These are phyloP conservation scores for Eucera pruinosa DNA, from an alignment of 2,888 invertebrate genomes.

Conservation along the genomic window DNA sequence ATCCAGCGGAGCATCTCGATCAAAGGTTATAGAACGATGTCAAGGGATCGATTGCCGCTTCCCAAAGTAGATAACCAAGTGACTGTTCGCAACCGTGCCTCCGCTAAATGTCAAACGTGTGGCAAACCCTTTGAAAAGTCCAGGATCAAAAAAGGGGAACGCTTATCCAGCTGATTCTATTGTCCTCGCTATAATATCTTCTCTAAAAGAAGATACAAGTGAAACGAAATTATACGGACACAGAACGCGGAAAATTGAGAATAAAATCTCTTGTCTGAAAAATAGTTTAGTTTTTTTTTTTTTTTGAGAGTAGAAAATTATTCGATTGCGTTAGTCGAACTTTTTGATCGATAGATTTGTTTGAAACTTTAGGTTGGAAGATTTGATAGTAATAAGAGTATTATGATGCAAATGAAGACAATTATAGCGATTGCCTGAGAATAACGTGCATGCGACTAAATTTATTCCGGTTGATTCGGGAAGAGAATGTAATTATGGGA, in stretches of 20 bases:
- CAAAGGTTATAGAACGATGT: constrained; percentile 60
- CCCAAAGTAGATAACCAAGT: constrained; percentile 47
- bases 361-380: neutral
- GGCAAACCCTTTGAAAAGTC: constrained; percentile 31
- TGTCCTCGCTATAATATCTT: neutral
- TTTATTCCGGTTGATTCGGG: constrained; percentile 38
- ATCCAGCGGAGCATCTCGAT: constrained; percentile 38
- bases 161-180: neutral
- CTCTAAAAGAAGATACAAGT: neutral
- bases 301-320: too few species aligned
- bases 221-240: too few species aligned
- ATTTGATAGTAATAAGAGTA: too few species aligned
- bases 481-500: constrained; percentile 32
- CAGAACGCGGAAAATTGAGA: too few species aligned
- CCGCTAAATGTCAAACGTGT: constrained; percentile 53
- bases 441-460: constrained; percentile 2
- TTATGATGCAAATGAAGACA: neutral
- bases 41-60: constrained; percentile 56
- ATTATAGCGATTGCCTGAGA: neutral
- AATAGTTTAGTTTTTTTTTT: too few species aligned
- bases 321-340: too few species aligned
- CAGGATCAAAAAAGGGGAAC: constrained; percentile 1
- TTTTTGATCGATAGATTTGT: too few species aligned
- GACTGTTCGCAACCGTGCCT: constrained; percentile 37
- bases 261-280: too few species aligned